A percentile compares a stretch with the other conserved stretches of the same genome.
These are phyloP conservation scores for Furcula furcula DNA, from an alignment of 2,888 invertebrate species.

Conservation along the genomic window DNA sequence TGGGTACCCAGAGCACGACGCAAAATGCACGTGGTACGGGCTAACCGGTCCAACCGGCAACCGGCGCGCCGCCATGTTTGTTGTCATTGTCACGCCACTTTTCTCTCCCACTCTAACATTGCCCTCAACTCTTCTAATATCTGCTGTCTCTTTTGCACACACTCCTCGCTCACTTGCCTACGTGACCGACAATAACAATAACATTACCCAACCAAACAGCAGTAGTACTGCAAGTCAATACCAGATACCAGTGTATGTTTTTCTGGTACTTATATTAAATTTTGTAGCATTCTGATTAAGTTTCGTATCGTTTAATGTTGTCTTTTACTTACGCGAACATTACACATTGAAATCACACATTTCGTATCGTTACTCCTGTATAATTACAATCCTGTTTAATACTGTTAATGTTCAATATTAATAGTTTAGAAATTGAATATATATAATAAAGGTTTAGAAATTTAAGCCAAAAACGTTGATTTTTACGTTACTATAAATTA, in stretches of 20 bases:
- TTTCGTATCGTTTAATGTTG: too few relatives aligned
- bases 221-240: slow-evolving; percentile 36
- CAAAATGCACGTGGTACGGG: slow-evolving; percentile 72
- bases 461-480: too few relatives aligned
- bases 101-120: slow-evolving; percentile 49
- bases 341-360: too few relatives aligned
- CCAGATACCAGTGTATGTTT: slow-evolving; percentile 28
- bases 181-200: slow-evolving; percentile 78
- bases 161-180: slow-evolving; percentile 60
- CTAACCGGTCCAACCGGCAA: slow-evolving; percentile 73
- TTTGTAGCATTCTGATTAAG: slow-evolving; percentile 28
- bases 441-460: too few relatives aligned
- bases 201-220: slow-evolving; percentile 61
- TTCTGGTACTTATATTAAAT: slow-evolving; percentile 22
- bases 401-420: too few relatives aligned
- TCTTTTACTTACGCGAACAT: too few relatives aligned
- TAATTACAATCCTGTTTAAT: too few relatives aligned
- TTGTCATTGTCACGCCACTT: slow-evolving; percentile 79
- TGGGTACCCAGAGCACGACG: slow-evolving; percentile 62
- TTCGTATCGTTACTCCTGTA: too few relatives aligned
- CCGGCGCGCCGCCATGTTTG: slow-evolving; percentile 76
- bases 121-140: slow-evolving; percentile 31
- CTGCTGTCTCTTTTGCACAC: slow-evolving; percentile 39
- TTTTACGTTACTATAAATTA: too few relatives aligned
- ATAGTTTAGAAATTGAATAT: too few relatives aligned